These are phyloP conservation scores for Alcedo atthis DNA, from an alignment of 2,797 vertebrate species.

Conservation along the genomic window DNA sequence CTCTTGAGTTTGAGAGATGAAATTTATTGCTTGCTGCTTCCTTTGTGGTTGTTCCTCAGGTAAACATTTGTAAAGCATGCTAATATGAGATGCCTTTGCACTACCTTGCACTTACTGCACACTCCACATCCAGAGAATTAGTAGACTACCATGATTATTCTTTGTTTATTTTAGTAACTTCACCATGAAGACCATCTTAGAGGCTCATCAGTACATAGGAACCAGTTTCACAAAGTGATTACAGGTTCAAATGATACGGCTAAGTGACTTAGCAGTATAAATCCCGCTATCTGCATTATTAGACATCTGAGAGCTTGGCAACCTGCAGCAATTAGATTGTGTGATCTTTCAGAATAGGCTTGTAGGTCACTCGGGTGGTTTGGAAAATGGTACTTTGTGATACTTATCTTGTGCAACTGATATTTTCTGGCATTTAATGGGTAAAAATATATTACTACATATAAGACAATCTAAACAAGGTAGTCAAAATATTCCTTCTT, in stretches of 20 bases:
- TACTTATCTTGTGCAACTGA: not conserved
- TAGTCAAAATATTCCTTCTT: not conserved
- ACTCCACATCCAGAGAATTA: not conserved
- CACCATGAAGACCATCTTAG: not conserved
- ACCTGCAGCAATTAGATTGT: not conserved
- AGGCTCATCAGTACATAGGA: not conserved
- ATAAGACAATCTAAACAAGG: not conserved
- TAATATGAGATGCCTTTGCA: not conserved
- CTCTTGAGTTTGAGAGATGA: not conserved
- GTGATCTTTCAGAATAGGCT: not conserved
- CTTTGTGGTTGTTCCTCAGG: not conserved
- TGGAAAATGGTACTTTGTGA: not conserved
- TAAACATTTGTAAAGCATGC: not conserved
- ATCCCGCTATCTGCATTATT: not conserved
- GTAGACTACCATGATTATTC: not conserved
- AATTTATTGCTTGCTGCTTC: not conserved
- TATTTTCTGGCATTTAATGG: not conserved
- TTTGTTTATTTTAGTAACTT: not conserved
- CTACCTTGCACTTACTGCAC: not conserved
- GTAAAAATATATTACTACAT: not conserved
- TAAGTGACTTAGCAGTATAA: not conserved
- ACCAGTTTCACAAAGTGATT: not conserved
- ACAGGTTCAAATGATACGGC: not conserved
- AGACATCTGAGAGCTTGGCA: not conserved
- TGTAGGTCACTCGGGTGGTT: not conserved